Base-by-base conservation (phyloP, 1,140 invertebrate genomes). In the Lineus longissimus region DNA sequence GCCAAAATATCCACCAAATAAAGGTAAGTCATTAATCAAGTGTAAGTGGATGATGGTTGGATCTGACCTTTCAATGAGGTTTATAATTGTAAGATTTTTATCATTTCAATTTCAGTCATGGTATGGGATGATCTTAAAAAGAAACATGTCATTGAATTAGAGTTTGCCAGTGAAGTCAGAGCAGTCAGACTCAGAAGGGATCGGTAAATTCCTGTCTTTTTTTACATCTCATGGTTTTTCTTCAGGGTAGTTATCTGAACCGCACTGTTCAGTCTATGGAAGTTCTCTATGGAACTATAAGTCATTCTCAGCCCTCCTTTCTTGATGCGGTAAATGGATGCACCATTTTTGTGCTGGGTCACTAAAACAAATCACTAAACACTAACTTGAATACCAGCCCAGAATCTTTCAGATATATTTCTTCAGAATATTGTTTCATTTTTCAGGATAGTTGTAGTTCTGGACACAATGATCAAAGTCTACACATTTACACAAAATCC, bases 51-150 rank as follows among this genome's bases (percentile, higher is more conserved):
- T 36, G 33, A 36, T 36, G 33, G n/a, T n/a, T n/a, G n/a, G n/a
- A n/a, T n/a, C n/a, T n/a, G n/a, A n/a, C n/a, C n/a, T n/a, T n/a
- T n/a, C n/a, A n/a, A n/a, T n/a, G n/a, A n/a, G n/a, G n/a, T n/a
- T n/a, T n/a, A n/a, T n/a, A n/a, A n/a, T n/a, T n/a, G n/a, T n/a
- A n/a, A n/a, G n/a, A n/a, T n/a, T n/a, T n/a, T n/a, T n/a, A n/a
- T n/a, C n/a, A n/a, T n/a, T n/a, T n/a, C n/a, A n/a, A n/a, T 80
- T 82, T 29, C 74, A 90, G 93, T 98, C 41, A 91, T 97, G 82
- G 92, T 99, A 70, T 99, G 95, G 95, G 95, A 99, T 82, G 95
- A 97, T 82, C 79, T 95, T 54, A 95, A 96, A 73, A 97, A 97
- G 83, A 88, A 90, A 69, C 89, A 92, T 69, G 92, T 95, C 9